Base-by-base conservation (phyloP, 1,140 invertebrate species). In the Heliothis subflexa region DNA sequence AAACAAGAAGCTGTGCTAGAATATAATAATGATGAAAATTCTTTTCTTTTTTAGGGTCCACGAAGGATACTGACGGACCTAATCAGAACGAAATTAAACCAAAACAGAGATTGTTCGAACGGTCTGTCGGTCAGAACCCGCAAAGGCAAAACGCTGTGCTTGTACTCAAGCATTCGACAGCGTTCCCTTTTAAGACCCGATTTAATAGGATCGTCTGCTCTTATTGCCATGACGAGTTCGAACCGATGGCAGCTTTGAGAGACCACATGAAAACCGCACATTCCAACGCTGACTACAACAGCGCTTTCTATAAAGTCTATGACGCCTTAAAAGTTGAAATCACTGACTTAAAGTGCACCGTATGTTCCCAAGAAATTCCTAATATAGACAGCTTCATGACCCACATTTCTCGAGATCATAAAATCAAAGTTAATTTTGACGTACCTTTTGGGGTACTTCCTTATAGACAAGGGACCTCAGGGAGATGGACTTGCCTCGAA, bases 41-140 rank as follows among this genome's bases (percentile, higher is more conserved):
- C 85, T 94, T 94, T 92, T 89, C 88, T 93, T 93, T 93, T 94
- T 93, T 94, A 94, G 93, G 93, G 85, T 78, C 86, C 78, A 89
- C 78, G 88, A 91, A 83, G 88, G 86, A 92, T 86, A 86, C 87
- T 83, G 85, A 89, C 83, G 90, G 84, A 84, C 78, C 88, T 83
- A 89, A 81, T 82, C 85, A 91, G 75, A 92, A 89, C 89, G 87
- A 91, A 86, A 88, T 75, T 85, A 93, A 88, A 89, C 86, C 88
- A 85, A 94, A 92, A 92, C 90, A 91, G 88, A 91, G 88, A 86
- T 85, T 93, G 79, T 94, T 93, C 72, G 91, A 94, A 92, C 86
- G 91, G 81, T 91, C 90, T 33, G 92, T 94, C 81, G 91, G 85
- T 82, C 92, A 93, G 90, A 94, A 93, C 50, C 91, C 91, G 18